Base-by-base conservation (phyloP, 2,888 invertebrate genomes). In the Acleris laterana region DNA sequence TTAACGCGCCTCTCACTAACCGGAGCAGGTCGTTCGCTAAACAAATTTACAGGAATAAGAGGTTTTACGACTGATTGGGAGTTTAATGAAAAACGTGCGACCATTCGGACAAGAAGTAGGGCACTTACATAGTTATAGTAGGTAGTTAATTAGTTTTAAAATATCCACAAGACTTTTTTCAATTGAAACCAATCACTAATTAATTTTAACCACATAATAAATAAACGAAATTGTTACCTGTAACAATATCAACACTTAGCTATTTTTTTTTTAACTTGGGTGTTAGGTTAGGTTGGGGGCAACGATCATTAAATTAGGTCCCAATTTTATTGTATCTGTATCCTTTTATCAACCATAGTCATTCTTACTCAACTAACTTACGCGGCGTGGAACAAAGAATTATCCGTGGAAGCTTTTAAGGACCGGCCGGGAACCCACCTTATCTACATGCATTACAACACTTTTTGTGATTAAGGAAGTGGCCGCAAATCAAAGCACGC, bases 391-490 rank as follows among this genome's bases (percentile, higher is more conserved):
- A 51, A 25, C 25, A 46, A 42, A 28, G 28, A 53, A 49, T 59
- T 48, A 42, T 50, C 42, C 44, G 44, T 58, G 51, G 6, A 46
- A 61, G 52, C 67, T 61, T 62, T 62, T 59, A 56, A 69, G 19
- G 58, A 49, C 7, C 19, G 61, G 48, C 53, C 50, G 51, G n/a
- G 62, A 51, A 62, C 60, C 48, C 46, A 49, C 62, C 61, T 64
- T 70, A 72, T 72, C 68, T 64, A 68, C 65, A 71, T 71, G 69
- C 71, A 73, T 68, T 72, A 75, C 72, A 80, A 81, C 84, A 83
- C 80, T 82, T 81, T 84, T 76, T 75, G 76, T 84, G 81, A 85
- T 85, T 85, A 80, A 84, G 83, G 84, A 83, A 85, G 79, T 76
- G 76, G 76, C 73, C 71, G 78, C 74, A 85, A 83, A 83, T 85